Evolutionary conservation across 2,888 invertebrate genomes (phyloP).

Genomic region (Timema podura): DNA sequence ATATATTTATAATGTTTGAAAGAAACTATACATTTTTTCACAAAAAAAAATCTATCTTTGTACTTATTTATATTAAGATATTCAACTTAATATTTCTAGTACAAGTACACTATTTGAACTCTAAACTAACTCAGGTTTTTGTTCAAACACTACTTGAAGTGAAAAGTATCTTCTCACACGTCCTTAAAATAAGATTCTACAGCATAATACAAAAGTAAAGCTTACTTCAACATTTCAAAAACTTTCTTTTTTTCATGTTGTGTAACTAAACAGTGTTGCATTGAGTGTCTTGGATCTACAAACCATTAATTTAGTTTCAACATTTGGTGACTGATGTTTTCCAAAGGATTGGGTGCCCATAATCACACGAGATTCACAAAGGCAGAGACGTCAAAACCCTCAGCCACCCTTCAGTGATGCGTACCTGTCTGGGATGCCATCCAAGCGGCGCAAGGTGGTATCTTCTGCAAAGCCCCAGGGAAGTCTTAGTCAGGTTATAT

Average conservation of each 20-base stretch:
- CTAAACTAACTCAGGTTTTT: too few species aligned
- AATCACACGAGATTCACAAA: conserved; percentile 72
- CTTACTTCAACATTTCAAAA: not conserved
- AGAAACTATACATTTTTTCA: not conserved
- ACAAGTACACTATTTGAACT: too few species aligned
- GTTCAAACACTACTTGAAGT: too few species aligned
- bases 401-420: conserved; percentile 77
- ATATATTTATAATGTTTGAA: not conserved
- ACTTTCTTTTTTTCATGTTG: conserved; percentile 23
- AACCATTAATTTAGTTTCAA: conserved; percentile 26
- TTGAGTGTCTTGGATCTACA: not conserved
- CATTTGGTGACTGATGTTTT: too few species aligned
- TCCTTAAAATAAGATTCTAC: too few species aligned
- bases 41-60: not conserved
- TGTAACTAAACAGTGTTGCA: not conserved
- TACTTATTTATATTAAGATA: not conserved
- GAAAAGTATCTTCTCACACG: too few species aligned
- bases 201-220: conserved; percentile 9
- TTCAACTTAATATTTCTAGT: too few species aligned
- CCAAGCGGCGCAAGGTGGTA: conserved; percentile 78
- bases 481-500: conserved; percentile 36
- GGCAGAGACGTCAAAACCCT: conserved; percentile 55
- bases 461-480: conserved; percentile 42
- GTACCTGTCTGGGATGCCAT: conserved; percentile 84
- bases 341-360: conserved; percentile 80